Conservation (phyloP, 2,797 vertebrate genomes). For the Cyprinella venusta region DNA sequence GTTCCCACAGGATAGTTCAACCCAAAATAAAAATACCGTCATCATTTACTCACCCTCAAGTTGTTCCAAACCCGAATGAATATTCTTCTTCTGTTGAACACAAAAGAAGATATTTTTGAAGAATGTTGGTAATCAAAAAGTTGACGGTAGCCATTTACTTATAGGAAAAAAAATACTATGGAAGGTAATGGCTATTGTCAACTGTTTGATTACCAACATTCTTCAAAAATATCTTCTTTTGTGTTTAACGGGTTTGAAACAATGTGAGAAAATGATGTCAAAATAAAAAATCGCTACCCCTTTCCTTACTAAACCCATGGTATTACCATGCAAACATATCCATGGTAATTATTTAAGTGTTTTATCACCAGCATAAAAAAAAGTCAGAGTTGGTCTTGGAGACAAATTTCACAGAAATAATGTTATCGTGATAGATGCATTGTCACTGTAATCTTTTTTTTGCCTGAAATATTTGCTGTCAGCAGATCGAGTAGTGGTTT, state of each 20-base stretch:
- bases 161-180: too few relatives aligned
- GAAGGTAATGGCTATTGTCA: too few relatives aligned
- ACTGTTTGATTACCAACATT: too few relatives aligned
- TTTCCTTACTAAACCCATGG: not conserved
- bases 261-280: not conserved
- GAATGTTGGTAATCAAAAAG: too few relatives aligned
- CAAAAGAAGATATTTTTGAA: too few relatives aligned
- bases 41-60: too few relatives aligned
- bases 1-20: too few relatives aligned
- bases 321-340: not conserved
- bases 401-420: not conserved
- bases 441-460: not conserved
- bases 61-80: too few relatives aligned
- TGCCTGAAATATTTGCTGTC: slow-evolving; percentile 10
- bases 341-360: not conserved
- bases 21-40: too few relatives aligned
- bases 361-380: not conserved
- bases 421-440: not conserved
- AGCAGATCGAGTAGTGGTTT: not conserved
- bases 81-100: too few relatives aligned
- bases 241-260: not conserved
- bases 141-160: too few relatives aligned
- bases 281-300: not conserved
- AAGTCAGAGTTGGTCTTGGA: not conserved
- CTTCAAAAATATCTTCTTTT: not conserved